Base-by-base conservation (phyloP, 2,888 invertebrate genomes). In the Allophyes oxyacanthae region DNA sequence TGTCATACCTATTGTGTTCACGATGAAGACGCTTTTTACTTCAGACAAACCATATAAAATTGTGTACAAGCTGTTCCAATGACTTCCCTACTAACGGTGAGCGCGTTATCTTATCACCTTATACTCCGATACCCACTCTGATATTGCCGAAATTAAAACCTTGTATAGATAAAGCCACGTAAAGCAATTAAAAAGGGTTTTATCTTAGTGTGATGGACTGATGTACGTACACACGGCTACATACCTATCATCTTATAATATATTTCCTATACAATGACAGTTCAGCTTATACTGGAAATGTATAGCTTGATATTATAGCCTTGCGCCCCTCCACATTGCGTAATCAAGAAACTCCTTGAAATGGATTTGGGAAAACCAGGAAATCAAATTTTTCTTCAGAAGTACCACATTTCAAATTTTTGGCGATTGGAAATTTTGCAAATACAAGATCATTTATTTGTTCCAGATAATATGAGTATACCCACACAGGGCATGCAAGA, bases 91-190 rank as follows among this genome's bases (percentile, higher is more conserved):
- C 37, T 36, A 26, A 37, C 41, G n/a, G 51, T 14, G 37, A 38
- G 33, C 34, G 11, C 20, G 4, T 20, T 72, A 77, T 77, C 76
- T 77, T 76, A 77, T 76, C 76, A 46, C 28, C 38, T 68, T 77
- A 75, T 75, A 56, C 36, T 33, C 59, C 10, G 43, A 48, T 65
- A 64, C n/a, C n/a, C n/a, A n/a, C n/a, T n/a, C n/a, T n/a, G n/a
- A 70, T 64, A 53, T 53, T 56, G 41, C 54, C 20, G 37, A 44
- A 41, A 20, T 3, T 54, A 44, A 50, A 9, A 26, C 15, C 28
- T 40, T 63, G 48, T 26, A 26, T 6, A 36, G 4, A 38, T 8
- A 28, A 33, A 30, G 20, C 48, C 36, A 69, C 34, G 30, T 48
- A 38, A 26, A 60, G 11, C 15, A 41, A 64, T 55, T 68, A 66